Evolutionary conservation across 2,797 vertebrate species (phyloP), one percentile per base, ranked within the genome.

Genomic region (Platalea minor): DNA sequence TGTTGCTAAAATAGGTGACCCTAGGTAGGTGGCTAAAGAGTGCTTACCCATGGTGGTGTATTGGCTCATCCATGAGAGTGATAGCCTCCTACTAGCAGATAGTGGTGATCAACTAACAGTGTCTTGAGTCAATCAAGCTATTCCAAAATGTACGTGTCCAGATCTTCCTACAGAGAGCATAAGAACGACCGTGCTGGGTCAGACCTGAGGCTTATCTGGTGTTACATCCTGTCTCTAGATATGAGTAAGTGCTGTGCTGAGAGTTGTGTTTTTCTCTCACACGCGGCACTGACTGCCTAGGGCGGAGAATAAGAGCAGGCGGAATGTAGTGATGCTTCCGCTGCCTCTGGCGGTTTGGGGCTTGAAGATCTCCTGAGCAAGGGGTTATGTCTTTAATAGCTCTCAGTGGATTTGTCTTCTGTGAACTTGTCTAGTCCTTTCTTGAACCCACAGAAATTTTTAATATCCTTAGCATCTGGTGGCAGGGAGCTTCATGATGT

Each of bases 341-440:
- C 16, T 89, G 68, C 56, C 56, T 80, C 41, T 11, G 3, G 79
- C 29, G 10, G 7, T 90, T 84, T 87, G 60, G 25, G 45, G 19
- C 64, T 91, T 89, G 76, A 96, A 89, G 78, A 74, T 89, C 94
- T 95, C 75, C 85, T 83, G 57, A 80, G 23, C 31, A 41, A 67
- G n/a, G 31, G 53, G 16, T 94, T 91, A 70, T 48, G 48, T 80
- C 72, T 91, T 80, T 90, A 88, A 89, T 81, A 75, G 57, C 45
- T 83, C 85, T 94, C 85, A n/a, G 33, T 77, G 45, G 88, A 53
- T 67, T 81, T 93, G 93, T 83, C 68, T 93, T 88, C 85, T 86
- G 53, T 88, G 85, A 94, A 88, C 31, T 95, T 74, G 23, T 43
- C 39, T 79, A 88, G 54, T 80, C 48, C 68, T 91, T 86, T 80